Base-by-base conservation (phyloP, 2,113 vertebrate species). In the Colinus virginianus region DNA sequence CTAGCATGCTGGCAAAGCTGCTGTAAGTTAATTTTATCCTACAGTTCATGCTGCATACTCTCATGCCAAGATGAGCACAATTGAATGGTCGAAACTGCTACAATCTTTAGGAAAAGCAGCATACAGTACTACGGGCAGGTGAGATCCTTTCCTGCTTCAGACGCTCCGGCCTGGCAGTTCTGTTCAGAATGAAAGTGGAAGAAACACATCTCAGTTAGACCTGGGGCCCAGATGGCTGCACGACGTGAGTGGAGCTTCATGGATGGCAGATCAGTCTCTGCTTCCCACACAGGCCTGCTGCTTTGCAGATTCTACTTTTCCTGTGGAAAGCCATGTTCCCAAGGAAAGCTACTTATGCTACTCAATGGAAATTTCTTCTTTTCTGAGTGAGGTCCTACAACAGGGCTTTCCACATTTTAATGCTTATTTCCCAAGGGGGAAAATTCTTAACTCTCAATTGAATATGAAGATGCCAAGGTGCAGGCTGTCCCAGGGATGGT, bases 191-290 rank as follows among this genome's bases (percentile, higher is more conserved):
- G 84, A 36, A 79, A 84, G 59, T 11, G 62, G 78, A 66, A 72
- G 71, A 40, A 74, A 17, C 84, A 28, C 49, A 38, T 74, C 81
- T 74, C 61, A 62, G 48, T 76, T 18, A 63, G 81, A 75, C 11
- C 28, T 22, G 11, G 59, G 81, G 93, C 75, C 70, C 94, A 90
- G 93, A 75, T 89, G 94, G 91, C 76, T 59, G 85, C 94, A 58
- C 59, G 0, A 53, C 28, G 0, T 77, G 93, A 66, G 59, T 1
- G 63, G 63, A 58, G 86, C 88, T 69, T 71, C 10, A 6, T 11
- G 49, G 53, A 45, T n/a, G 48, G 78, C 77, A 75, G 77, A 11
- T 14, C 30, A 34, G 11, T 19, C 79, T 51, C 45, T 16, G 1
- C 66, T 59, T 68, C 46, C 64, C 64, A 28, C 75, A 43, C 75